Evolutionary conservation across 2,888 invertebrate genomes (phyloP), one percentile per base, ranked within the genome.

Genomic region (Scaeva pyrastri): DNA sequence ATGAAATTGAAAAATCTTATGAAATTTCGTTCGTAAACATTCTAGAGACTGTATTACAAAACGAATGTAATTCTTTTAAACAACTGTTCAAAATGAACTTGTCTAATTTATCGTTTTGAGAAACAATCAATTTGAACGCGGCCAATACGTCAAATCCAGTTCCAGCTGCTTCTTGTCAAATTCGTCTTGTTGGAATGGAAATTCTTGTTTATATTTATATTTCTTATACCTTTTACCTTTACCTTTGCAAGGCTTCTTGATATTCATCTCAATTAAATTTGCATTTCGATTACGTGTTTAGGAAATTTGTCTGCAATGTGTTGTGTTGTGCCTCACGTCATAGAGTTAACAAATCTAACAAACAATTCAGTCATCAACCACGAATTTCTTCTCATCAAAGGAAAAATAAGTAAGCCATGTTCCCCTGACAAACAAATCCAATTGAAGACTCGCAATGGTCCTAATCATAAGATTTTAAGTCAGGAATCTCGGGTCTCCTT

Each of bases 341-440:
- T 91, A 76, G 89, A 90, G 88, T 84, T 92, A 56, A 89, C 88
- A 45, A 90, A 90, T 88, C 85, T 92, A n/a, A 79, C 87, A 68
- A 89, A 90, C 14, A 89, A 89, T 71, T 90, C 90, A 48, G 75
- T 88, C 60, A 89, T 92, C 75, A 86, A 89, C 19, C 91, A 92
- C 80, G 89, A 90, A 70, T 81, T 92, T 16, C 64, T 92, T 41
- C 83, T 92, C 48, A 88, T 92, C 19, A 92, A 91, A 88, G 92
- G 92, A 41, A 87, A 88, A 3, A 88, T 92, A 23, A 88, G 88
- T 72, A 90, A 88, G 39, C 77, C 75, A 78, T 91, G 91, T 72
- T 71, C 87, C 23, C 60, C 86, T 23, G 77, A 88, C 52, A 88
- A 86, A 23, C 88, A 76, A 70, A 77, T 88, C 43, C 64, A 90